A percentile compares a stretch with the other conserved stretches of the same genome.
These are phyloP conservation scores for Ephialtes manifestator DNA, from an alignment of 2,888 invertebrate species.

Conservation along the genomic window DNA sequence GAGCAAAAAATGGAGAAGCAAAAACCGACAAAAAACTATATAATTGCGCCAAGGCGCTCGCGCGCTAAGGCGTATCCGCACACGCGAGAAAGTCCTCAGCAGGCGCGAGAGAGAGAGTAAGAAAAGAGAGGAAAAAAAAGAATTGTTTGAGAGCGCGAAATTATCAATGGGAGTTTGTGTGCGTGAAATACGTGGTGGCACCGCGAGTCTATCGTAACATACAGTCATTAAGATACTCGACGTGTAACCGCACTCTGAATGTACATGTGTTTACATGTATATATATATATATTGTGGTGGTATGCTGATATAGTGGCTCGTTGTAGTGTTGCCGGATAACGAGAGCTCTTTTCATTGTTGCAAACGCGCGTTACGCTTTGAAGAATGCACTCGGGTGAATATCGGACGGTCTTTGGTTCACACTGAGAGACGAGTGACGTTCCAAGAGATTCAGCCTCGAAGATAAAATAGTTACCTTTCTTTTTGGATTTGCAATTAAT, in stretches of 20 bases:
- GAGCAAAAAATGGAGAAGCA: neutral
- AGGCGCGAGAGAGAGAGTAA: conserved; percentile 15
- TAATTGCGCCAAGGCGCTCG: conserved; percentile 16
- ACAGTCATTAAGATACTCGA: conserved; percentile 53
- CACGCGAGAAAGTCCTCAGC: conserved; percentile 49
- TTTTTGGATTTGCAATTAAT: neutral
- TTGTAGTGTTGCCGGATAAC: conserved; percentile 35
- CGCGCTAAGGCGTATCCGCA: conserved; percentile 24
- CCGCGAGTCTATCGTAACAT: conserved; percentile 44
- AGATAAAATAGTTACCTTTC: conserved; percentile 42
- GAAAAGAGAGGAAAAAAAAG: conserved; percentile 24
- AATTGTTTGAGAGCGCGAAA: conserved; percentile 51
- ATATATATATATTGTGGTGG: neutral
- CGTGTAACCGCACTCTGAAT: conserved; percentile 42
- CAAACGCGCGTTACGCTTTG: conserved; percentile 59
- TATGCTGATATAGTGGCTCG: conserved; percentile 10
- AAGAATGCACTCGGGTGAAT: conserved; percentile 50
- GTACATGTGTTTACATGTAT: conserved; percentile 20
- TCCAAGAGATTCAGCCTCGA: conserved; percentile 31
- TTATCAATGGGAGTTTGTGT: conserved; percentile 58
- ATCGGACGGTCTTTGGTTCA: conserved; percentile 45
- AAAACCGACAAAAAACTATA: conserved; percentile 18
- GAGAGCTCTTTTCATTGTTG: conserved; percentile 60
- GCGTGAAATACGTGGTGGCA: conserved; percentile 44
- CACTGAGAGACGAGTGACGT: conserved; percentile 44